A percentile compares a stretch with the other conserved stretches of the same genome.
phyloP scores from a whole-genome alignment of 2,888 invertebrate genomes.

The Abrostola triplasia region DNA sequence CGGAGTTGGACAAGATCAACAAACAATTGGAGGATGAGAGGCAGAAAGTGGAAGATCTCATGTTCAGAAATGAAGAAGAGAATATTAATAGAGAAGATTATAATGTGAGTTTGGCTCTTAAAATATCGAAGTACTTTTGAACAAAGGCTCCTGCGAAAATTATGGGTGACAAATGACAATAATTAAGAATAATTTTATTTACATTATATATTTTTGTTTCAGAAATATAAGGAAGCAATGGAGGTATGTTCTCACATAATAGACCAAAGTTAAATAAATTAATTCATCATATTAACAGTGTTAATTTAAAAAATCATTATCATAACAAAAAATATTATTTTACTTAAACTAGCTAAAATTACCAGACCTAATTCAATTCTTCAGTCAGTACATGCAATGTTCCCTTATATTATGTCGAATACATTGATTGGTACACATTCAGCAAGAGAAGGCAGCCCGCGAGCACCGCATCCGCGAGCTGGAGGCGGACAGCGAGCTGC shows the following conservation, averaged over 20 bases:
- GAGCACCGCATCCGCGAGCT: conserved; percentile 86
- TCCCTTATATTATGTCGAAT: not conserved
- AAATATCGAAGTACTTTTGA: not conserved
- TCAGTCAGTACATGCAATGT: not conserved
- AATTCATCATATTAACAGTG: too few species aligned
- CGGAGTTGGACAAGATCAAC: conserved; percentile 87
- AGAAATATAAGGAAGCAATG: conserved; percentile 86
- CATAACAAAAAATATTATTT: too few species aligned
- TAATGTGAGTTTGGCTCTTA: conserved; percentile 90
- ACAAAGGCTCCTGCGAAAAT: not conserved
- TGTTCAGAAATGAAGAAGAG: conserved; percentile 97
- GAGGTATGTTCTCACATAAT: conserved; percentile 70
- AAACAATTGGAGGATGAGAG: conserved; percentile 93
- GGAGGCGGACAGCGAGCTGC: conserved; percentile 78
- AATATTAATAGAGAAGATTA: conserved; percentile 96
- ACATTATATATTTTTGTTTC: conserved; percentile 59
- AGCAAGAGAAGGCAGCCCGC: conserved; percentile 80
- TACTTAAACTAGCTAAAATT: too few species aligned
- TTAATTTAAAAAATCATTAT: too few species aligned
- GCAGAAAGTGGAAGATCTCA: conserved; percentile 95
- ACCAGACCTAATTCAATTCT: not conserved
- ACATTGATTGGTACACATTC: conserved; percentile 5
- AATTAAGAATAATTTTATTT: conserved; percentile 6
- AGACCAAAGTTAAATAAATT: too few species aligned
- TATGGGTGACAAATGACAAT: too few species aligned